Evolutionary conservation across 2,888 invertebrate species (phyloP), one percentile per base, ranked within the genome.

Genomic region (Lepeophtheirus nordmannii): DNA sequence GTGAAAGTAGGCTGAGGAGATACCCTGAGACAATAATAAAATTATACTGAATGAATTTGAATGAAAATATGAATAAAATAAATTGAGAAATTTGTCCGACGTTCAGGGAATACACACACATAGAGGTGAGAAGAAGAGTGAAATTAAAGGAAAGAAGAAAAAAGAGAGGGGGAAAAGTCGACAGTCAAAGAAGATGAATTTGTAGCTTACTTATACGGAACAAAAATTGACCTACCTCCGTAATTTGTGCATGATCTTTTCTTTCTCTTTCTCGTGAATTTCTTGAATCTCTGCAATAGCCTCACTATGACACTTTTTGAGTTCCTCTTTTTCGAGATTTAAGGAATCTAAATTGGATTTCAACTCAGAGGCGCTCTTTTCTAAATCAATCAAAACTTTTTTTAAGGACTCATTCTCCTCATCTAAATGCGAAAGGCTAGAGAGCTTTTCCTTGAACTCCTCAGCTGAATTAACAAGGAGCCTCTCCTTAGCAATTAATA

Each of bases 1-100:
- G 53, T 46, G 53, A 46, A 46, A 46, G 53, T n/a, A n/a, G 53
- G 53, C 17, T 17, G 53, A 46, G 53, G 53, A 46, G 53, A 46
- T 17, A 46, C 8, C 53, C 53, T 46, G 53, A 46, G 14, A 46
- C 17, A 17, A 46, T 17, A 46, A 46, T n/a, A 46, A 30, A 30
- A 30, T 30, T 30, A 30, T 7, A 30, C 5, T 46, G 17, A 46
- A 46, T 14, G 17, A 46, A 46, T n/a, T 46, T 17, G 53, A 46
- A 14, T 5, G 53, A 17, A 46, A 46, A 46, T 14, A 46, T 14
- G 14, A 17, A 46, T 17, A 46, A 17, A 46, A 46, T 46, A 46
- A 46, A 17, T n/a, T 1, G 53, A 17, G 1, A 46, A 2, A n/a
- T 17, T 46, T 8, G 14, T 46, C 53, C 30, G 7, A 30, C 30